These are phyloP conservation scores for Bombus sylvicola DNA, from an alignment of 1,140 invertebrate genomes.

Conservation along the genomic window DNA sequence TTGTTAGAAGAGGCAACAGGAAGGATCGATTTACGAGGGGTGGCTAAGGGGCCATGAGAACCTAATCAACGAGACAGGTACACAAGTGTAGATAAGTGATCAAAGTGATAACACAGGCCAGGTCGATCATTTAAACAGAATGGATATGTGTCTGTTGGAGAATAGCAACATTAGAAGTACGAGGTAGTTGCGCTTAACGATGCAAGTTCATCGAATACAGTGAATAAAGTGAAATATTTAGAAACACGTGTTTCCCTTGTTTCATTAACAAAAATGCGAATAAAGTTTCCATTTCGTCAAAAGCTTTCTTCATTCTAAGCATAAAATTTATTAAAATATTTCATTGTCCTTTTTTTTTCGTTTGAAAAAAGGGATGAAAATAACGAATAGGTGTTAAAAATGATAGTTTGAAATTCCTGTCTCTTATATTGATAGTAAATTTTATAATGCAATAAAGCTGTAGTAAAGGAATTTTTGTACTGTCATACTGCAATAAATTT, in stretches of 20 bases:
- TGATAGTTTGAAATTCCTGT: background rate
- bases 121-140: conserved; percentile 36
- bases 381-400: background rate
- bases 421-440: background rate
- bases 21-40: conserved; percentile 16
- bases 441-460: background rate
- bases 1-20: background rate
- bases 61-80: conserved; percentile 41
- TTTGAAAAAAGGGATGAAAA: background rate
- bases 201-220: background rate
- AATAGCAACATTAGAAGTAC: background rate
- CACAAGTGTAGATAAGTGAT: conserved; percentile 40
- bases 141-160: conserved; percentile 3
- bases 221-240: background rate
- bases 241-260: background rate
- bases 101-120: conserved; percentile 23
- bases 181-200: conserved; percentile 22
- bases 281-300: background rate
- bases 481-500: too few species aligned
- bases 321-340: background rate
- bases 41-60: background rate
- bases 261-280: background rate
- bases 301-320: too few species aligned
- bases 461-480: background rate
- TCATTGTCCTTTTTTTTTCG: background rate